Conservation (phyloP, 2,888 invertebrate species). For the Hydraecia micacea region DNA sequence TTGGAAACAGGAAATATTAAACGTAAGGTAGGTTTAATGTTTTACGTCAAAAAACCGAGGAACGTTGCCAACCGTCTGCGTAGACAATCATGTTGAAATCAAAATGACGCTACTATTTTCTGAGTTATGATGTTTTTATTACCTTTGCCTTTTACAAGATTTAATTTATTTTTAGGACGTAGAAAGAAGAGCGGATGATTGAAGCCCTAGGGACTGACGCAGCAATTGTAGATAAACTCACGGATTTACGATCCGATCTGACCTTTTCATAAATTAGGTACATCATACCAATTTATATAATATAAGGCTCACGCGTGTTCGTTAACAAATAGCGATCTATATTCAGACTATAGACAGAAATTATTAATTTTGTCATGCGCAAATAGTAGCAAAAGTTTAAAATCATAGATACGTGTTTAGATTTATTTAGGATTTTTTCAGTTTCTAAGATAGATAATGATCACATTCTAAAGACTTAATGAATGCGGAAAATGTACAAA, state of each 20-base stretch:
- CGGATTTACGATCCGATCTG: slow-evolving; percentile 49
- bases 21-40: not conserved
- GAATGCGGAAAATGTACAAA: too few relatives aligned
- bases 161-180: slow-evolving; percentile 56
- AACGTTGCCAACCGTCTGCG: not conserved
- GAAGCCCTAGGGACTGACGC: slow-evolving; percentile 43
- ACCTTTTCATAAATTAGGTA: slow-evolving; percentile 55
- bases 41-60: not conserved
- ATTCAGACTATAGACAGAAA: not conserved
- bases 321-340: slow-evolving; percentile 28
- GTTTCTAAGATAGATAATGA: too few relatives aligned
- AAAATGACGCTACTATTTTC: slow-evolving; percentile 31
- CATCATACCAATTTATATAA: slow-evolving; percentile 47
- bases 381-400: slow-evolving; percentile 4
- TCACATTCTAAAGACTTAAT: not conserved
- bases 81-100: slow-evolving; percentile 14
- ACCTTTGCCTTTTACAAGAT: slow-evolving; percentile 42
- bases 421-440: not conserved
- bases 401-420: not conserved
- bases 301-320: slow-evolving; percentile 24
- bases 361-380: slow-evolving; percentile 43
- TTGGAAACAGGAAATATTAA: too few relatives aligned
- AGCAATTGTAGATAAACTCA: slow-evolving; percentile 48
- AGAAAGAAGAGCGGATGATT: slow-evolving; percentile 45
- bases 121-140: slow-evolving; percentile 46